phyloP scores from a whole-genome alignment of 2,888 invertebrate genomes.

The Ptychoptera contaminata region DNA sequence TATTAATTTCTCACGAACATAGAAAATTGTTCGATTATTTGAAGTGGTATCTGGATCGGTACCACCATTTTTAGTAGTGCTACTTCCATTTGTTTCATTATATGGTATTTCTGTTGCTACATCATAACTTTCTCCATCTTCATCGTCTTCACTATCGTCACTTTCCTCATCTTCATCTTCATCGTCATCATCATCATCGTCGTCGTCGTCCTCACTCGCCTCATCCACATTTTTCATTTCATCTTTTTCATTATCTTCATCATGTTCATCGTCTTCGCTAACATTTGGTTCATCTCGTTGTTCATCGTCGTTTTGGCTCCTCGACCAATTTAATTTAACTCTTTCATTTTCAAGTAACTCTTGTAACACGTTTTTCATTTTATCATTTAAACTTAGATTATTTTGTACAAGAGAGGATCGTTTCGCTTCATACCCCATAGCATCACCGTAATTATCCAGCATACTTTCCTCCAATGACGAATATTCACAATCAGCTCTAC shows the following conservation, averaged over 20 bases:
- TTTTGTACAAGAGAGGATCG: no score
- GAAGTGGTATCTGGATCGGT: no score
- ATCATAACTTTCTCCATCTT: conserved; percentile 15
- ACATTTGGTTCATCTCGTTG: conserved; percentile 9
- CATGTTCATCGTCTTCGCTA: conserved; percentile 14
- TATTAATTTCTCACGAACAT: conserved; percentile 8
- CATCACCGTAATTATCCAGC: not conserved
- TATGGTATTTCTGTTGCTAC: conserved; percentile 12
- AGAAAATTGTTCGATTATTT: conserved; percentile 6
- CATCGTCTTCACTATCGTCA: conserved; percentile 18
- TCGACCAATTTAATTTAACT: conserved; percentile 31
- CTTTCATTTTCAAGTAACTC: conserved; percentile 29
- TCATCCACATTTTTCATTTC: not conserved
- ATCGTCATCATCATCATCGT: conserved; percentile 14
- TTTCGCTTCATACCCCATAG: no score
- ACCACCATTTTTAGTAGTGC: no score
- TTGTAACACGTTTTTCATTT: conserved; percentile 33
- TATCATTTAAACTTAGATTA: conserved; percentile 29
- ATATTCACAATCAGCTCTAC: conserved; percentile 19
- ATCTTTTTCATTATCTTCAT: conserved; percentile 14
- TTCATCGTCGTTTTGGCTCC: conserved; percentile 25
- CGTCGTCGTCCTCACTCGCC: conserved; percentile 5
- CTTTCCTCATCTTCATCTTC: conserved; percentile 15
- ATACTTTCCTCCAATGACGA: conserved; percentile 17
- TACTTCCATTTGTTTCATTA: conserved; percentile 7